A percentile compares a stretch with the other conserved stretches of the same genome.
Evolutionary conservation across 2,888 invertebrate species (phyloP).

Genomic region (Phania funesta): DNA sequence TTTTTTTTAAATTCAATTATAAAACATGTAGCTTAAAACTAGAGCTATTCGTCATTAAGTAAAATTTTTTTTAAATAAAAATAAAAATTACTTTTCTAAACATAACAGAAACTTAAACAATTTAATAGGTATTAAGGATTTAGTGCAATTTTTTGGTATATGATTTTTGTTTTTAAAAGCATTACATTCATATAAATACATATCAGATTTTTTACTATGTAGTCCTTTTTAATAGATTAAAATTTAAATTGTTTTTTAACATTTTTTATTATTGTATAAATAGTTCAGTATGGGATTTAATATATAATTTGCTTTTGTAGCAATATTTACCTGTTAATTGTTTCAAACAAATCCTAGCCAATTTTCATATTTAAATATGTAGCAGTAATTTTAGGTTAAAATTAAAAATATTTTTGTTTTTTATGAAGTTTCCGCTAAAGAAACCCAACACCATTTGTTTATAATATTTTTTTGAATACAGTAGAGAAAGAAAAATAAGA

Average conservation of each 20-base stretch:
- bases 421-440: constrained; percentile 19
- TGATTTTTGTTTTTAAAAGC: constrained; percentile 66
- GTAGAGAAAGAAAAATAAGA: not conserved
- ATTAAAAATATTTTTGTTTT: constrained; percentile 3
- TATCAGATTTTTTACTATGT: constrained; percentile 57
- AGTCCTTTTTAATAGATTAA: constrained; percentile 30
- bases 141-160: constrained; percentile 75
- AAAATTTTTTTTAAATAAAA: constrained; percentile 10
- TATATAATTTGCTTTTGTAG: constrained; percentile 14
- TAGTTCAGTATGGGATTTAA: not conserved
- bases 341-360: constrained; percentile 49
- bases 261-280: constrained; percentile 70
- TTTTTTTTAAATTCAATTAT: not conserved
- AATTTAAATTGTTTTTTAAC: constrained; percentile 76
- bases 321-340: constrained; percentile 48
- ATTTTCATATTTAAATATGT: constrained; percentile 23
- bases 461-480: not conserved
- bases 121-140: constrained; percentile 67
- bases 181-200: constrained; percentile 67
- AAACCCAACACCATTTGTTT: constrained; percentile 68
- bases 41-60: no score
- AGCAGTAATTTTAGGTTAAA: constrained; percentile 30
- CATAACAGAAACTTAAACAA: constrained; percentile 43
- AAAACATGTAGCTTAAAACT: constrained; percentile 21
- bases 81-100: constrained; percentile 21